phyloP scores from a whole-genome alignment of 35 echinoderm and acorn worm genomes.

The Apostichopus parvimensis region DNA sequence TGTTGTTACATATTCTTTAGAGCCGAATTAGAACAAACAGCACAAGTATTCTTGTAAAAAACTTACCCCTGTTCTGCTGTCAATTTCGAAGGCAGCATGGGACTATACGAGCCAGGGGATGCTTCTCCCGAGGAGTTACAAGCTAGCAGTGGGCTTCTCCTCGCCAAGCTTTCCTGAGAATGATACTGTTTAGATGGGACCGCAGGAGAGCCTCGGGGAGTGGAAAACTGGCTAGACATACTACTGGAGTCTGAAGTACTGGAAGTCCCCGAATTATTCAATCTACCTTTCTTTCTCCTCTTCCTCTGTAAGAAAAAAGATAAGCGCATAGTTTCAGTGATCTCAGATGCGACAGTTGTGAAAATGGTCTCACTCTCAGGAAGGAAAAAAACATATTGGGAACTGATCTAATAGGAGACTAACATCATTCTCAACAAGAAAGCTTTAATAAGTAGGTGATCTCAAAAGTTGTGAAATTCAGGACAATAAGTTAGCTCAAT shows the following conservation, averaged over 20 bases:
- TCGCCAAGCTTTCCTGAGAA: slow-evolving; percentile 50
- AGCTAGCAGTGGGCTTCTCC: not conserved
- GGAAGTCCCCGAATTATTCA: slow-evolving; percentile 45
- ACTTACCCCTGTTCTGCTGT: not conserved
- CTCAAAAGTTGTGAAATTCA: no score
- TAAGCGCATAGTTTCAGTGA: no score
- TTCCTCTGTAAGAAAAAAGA: slow-evolving; percentile 47
- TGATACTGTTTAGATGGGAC: slow-evolving; percentile 63
- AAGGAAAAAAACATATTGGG: no score
- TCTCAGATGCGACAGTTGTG: no score
- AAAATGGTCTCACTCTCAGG: no score
- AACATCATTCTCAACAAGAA: no score
- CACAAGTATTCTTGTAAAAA: not conserved
- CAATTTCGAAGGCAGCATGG: slow-evolving; percentile 22
- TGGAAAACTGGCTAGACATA: slow-evolving; percentile 87
- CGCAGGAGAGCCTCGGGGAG: slow-evolving; percentile 70
- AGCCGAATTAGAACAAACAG: no score
- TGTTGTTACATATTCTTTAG: no score
- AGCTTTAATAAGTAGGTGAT: no score
- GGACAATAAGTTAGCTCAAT: no score
- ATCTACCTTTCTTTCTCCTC: slow-evolving; percentile 6
- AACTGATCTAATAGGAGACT: no score
- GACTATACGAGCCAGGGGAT: slow-evolving; percentile 33
- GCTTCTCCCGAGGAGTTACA: slow-evolving; percentile 7
- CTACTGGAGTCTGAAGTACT: slow-evolving; percentile 87